These are phyloP conservation scores for Argyra leucocephala DNA, from an alignment of 2,888 invertebrate species.

Conservation along the genomic window DNA sequence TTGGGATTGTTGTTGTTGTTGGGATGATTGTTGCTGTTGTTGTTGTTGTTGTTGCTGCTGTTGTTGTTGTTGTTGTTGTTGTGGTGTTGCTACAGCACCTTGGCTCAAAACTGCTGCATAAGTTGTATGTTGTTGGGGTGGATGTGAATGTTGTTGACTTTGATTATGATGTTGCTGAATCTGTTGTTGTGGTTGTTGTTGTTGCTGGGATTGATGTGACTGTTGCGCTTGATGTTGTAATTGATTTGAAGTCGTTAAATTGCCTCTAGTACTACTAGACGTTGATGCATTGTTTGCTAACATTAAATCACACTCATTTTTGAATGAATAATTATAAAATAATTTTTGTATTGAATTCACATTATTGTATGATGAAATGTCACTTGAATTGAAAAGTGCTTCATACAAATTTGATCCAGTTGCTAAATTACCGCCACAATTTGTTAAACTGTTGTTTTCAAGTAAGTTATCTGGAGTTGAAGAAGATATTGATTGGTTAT, in stretches of 20 bases:
- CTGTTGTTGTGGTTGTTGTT: constrained; percentile 24
- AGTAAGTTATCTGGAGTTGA: constrained; percentile 32
- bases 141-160: not conserved
- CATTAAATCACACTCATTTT: constrained; percentile 18
- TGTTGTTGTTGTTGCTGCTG: constrained; percentile 19
- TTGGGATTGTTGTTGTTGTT: constrained; percentile 21
- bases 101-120: constrained; percentile 44
- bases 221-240: constrained; percentile 20
- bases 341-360: constrained; percentile 21
- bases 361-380: constrained; percentile 19
- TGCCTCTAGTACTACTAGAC: constrained; percentile 22
- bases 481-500: constrained; percentile 29
- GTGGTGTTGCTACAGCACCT: constrained; percentile 26
- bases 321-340: constrained; percentile 21
- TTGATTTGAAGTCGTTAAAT: constrained; percentile 21
- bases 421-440: constrained; percentile 30
- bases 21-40: constrained; percentile 19
- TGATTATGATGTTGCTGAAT: constrained; percentile 21
- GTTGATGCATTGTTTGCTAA: constrained; percentile 13
- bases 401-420: constrained; percentile 17
- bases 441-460: constrained; percentile 24
- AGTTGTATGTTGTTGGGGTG: constrained; percentile 33
- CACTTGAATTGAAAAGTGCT: constrained; percentile 19
- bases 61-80: constrained; percentile 20
- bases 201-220: constrained; percentile 17